Conservation (phyloP, 2,888 invertebrate species). For the Coenonympha glycerion region DNA sequence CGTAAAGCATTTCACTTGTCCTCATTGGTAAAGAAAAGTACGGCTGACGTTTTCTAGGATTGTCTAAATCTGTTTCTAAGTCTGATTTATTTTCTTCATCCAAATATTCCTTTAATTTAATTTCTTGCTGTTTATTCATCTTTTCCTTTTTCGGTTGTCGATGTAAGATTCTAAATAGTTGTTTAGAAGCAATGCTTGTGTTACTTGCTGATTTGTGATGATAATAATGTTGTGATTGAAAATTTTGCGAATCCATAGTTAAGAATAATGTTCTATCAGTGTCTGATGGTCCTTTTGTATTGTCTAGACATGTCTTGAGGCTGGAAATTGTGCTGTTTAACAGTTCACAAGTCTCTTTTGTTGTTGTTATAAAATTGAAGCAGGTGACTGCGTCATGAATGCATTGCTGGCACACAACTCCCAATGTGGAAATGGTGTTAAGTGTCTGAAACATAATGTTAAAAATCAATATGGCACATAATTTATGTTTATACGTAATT, state of each 20-base stretch:
- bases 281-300: constrained; percentile 27
- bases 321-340: constrained; percentile 38
- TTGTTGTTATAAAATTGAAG: constrained; percentile 44
- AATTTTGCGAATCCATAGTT: constrained; percentile 39
- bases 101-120: constrained; percentile 2
- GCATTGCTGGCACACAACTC: constrained; percentile 46
- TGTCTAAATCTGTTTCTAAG: neutral
- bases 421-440: constrained; percentile 38
- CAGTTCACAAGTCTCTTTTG: constrained; percentile 37
- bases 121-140: constrained; percentile 11
- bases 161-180: constrained; percentile 29
- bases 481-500: no score
- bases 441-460: constrained; percentile 39
- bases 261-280: constrained; percentile 43
- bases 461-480: neutral
- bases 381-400: constrained; percentile 37
- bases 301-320: constrained; percentile 37
- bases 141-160: constrained; percentile 23
- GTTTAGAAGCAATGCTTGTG: constrained; percentile 33
- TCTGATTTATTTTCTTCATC: constrained; percentile 21
- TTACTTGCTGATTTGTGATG: constrained; percentile 34
- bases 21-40: constrained; percentile 30
- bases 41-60: constrained; percentile 13
- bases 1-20: constrained; percentile 42
- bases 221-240: constrained; percentile 41